These are phyloP conservation scores for Cephus rjabovi DNA, from an alignment of 2,888 invertebrate genomes.

Conservation along the genomic window DNA sequence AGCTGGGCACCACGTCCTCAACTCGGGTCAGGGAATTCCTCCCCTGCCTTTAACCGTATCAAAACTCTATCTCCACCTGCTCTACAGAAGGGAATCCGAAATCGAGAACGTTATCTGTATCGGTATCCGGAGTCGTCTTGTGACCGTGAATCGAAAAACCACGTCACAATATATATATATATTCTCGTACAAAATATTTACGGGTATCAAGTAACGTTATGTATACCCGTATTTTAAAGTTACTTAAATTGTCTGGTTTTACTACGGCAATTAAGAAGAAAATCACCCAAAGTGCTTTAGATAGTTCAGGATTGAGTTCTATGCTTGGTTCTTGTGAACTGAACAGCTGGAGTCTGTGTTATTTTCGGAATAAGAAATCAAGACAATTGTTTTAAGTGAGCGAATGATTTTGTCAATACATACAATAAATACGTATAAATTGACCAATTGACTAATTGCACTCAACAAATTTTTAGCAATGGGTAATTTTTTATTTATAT, in stretches of 20 bases:
- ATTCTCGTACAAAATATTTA: background rate
- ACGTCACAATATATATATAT: background rate
- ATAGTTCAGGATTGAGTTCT: background rate
- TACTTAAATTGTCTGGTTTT: constrained; percentile 38
- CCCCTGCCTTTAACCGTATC: too few species aligned
- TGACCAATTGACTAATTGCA: background rate
- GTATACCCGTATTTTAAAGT: constrained; percentile 33
- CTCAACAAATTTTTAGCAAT: background rate
- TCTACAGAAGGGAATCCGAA: too few species aligned
- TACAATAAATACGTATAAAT: background rate
- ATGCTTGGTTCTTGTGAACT: background rate
- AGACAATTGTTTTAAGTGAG: background rate
- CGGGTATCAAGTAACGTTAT: background rate
- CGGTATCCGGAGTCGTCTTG: too few species aligned
- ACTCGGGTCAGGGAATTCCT: too few species aligned
- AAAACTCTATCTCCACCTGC: too few species aligned
- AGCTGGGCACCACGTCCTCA: too few species aligned
- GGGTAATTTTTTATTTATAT: too few species aligned
- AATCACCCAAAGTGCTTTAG: background rate
- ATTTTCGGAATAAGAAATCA: background rate
- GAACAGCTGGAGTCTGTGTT: background rate
- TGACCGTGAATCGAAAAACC: too few species aligned
- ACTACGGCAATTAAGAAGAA: constrained; percentile 4
- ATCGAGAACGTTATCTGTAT: too few species aligned
- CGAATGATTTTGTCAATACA: too few species aligned